These are phyloP conservation scores for Monoplex corrugatus DNA, from an alignment of 2,888 invertebrate species.

Conservation along the genomic window DNA sequence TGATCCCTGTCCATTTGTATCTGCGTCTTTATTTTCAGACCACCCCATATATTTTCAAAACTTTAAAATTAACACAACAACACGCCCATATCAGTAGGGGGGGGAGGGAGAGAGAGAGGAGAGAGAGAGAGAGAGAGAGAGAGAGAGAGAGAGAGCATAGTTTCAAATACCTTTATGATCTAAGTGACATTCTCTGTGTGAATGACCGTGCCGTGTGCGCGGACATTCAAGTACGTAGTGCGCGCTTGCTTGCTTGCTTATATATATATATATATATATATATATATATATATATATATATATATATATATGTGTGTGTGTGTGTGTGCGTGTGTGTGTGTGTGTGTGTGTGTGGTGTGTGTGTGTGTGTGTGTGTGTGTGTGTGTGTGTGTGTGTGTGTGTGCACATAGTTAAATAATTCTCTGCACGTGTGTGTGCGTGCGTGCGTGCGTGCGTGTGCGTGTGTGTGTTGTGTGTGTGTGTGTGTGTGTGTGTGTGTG, in stretches of 20 bases:
- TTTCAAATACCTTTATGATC: too few species aligned
- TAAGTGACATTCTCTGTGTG: too few species aligned
- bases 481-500: background rate
- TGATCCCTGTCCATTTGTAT: too few species aligned
- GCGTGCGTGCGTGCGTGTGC: background rate
- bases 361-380: conserved; percentile 4
- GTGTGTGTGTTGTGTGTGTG: background rate
- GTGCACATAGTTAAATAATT: background rate
- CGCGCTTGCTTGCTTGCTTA: background rate
- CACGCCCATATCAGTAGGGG: too few species aligned
- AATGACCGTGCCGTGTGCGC: too few species aligned
- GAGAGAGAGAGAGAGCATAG: too few species aligned
- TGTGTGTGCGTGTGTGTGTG: conserved; percentile 29
- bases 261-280: background rate
- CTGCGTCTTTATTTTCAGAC: too few species aligned
- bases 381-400: background rate
- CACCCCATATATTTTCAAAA: too few species aligned
- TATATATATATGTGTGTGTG: background rate
- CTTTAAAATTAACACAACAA: too few species aligned
- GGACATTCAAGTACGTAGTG: background rate
- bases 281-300: background rate
- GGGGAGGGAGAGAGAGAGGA: too few species aligned
- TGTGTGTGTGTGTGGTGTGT: conserved; percentile 6
- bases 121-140: too few species aligned
- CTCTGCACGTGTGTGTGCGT: background rate